Base-by-base conservation (phyloP, 1,140 invertebrate species). In the Ephestia elutella region DNA sequence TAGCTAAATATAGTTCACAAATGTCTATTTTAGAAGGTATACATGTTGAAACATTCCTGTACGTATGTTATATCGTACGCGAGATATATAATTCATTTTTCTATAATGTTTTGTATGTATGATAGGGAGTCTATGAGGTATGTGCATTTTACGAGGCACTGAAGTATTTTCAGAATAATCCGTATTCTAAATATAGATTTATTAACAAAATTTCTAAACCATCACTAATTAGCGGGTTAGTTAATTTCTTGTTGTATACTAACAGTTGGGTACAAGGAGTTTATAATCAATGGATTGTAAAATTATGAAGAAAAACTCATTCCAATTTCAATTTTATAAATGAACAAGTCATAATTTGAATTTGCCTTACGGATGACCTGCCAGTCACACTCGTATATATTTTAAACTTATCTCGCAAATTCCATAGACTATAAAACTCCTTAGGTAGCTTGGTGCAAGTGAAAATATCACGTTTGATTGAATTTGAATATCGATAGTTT, bases 31-130 rank as follows among this genome's bases (percentile, higher is more conserved):
- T 71, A 69, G 63, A 58, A 61, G 38, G 56, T 57, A 66, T 44
- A 54, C 59, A 65, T 56, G 18, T 64, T 53, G 62, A 57, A 59
- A 82, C 76, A 80, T 80, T 82, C 78, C 80, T 68, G 53, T 77
- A 75, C 70, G 58, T 68, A 49, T 70, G 67, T 44, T 70, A 66
- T 70, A n/a, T 13, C 32, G 32, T 38, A 38, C 32, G 32, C 5
- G 11, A 38, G 32, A 38, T 38, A 38, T 13, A 11, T n/a, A 35
- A 9, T 10, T 2, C 8, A 35, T 35, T 59, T 59, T 62, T 66
- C 57, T 65, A 65, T 62, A 58, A 67, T 30, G 61, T 57, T 66
- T 60, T 64, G 3, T 44, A 44, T 44, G 15, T 44, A 44, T 44
- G 10, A 44, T 44, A 10, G 5, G 13, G 8, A 1, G 5, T 44